phyloP scores from a whole-genome alignment of 2,113 vertebrate genomes.

The Orcinus orca region DNA sequence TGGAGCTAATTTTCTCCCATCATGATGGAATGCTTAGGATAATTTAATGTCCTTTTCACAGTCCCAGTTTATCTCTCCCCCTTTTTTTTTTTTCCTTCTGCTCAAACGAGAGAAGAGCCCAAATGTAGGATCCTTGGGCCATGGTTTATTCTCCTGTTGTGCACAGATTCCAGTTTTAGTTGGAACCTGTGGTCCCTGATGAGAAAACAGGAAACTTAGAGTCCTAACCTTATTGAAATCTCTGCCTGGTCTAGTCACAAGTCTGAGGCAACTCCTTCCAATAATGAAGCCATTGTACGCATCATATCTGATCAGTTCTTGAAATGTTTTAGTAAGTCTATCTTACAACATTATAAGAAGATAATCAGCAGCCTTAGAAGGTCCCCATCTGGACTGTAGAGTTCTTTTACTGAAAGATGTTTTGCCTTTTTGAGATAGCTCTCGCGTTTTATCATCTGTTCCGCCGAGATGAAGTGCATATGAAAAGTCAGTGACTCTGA shows the following conservation, averaged over 20 bases:
- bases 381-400: constrained; percentile 95
- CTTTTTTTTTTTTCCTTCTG: neutral
- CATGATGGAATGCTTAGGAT: constrained; percentile 40
- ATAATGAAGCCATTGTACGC: constrained; percentile 85
- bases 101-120: neutral
- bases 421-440: constrained; percentile 90
- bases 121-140: neutral
- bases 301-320: constrained; percentile 84
- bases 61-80: neutral
- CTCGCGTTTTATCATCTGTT: constrained; percentile 99
- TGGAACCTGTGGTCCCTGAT: constrained; percentile 46
- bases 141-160: constrained; percentile 3
- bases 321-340: constrained; percentile 88
- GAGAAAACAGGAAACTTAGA: constrained; percentile 66
- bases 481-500: constrained; percentile 95
- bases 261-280: constrained; percentile 75
- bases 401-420: constrained; percentile 88
- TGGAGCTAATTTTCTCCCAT: neutral
- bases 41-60: constrained; percentile 53
- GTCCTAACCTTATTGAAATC: constrained; percentile 75
- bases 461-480: constrained; percentile 90
- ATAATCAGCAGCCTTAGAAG: constrained; percentile 91
- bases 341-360: constrained; percentile 87
- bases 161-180: constrained; percentile 55
- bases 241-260: constrained; percentile 66